Base-by-base conservation (phyloP, 2,113 vertebrate species). In the Clarias batrachus region DNA sequence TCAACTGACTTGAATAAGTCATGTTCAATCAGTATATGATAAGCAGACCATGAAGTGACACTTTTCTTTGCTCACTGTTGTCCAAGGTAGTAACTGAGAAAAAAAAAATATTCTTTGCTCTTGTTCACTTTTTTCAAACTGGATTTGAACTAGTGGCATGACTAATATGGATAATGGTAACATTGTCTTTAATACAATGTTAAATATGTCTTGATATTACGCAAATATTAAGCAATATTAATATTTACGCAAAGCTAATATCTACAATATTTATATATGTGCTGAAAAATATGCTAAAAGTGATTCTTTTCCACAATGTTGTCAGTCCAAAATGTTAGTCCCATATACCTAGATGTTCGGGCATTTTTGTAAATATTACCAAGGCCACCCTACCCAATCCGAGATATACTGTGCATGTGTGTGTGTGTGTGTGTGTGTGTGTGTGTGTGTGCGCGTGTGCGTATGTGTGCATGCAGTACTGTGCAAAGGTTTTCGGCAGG, bases 21-120 rank as follows among this genome's bases (percentile, higher is more conserved):
- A 11, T 65, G 80, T 27, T 33, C 25, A 65, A 65, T 81, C 60
- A 81, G 59, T 63, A 48, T 37, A 41, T 81, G 48, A 81, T 65
- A 63, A 65, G 21, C 33, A 63, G 80, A 63, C 79, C 30, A 81
- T 63, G 33, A 63, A 63, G 59, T 65, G 33, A 25, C 60, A 56
- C 8, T 27, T 57, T 57, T 30, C 78, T n/a, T 65, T 81, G 21
- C 33, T 48, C 37, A 65, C 23, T 65, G 80, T 13, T n/a, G 33
- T 81, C 16, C n/a, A 25, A 81, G 23, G 59, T 76, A 56, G 48
- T 77, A 52, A 27, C 25, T 54, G 52, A 48, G 10, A 25, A 76
- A 76, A 16, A 25, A 76, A 76, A 16, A 25, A 17, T 77, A 5
- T 27, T 77, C 74, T 52, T 77, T 52, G 48, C 41, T 54, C 23